Percentiles rank a stretch among this genome's conserved stretches.
These are phyloP conservation scores for Beris morrisii DNA, from an alignment of 2,888 invertebrate species.

Conservation along the genomic window DNA sequence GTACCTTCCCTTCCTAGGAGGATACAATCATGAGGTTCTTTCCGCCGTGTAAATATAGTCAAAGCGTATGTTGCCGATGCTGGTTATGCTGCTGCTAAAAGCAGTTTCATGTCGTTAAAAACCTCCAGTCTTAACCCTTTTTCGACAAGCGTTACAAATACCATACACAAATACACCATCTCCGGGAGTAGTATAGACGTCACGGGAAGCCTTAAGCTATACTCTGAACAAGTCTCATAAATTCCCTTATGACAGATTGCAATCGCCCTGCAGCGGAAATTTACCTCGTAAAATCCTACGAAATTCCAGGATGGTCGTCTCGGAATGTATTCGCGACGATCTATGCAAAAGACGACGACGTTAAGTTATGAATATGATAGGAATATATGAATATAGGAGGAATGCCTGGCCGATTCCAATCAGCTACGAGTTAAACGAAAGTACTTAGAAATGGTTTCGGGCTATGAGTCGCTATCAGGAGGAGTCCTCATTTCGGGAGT, in stretches of 20 bases:
- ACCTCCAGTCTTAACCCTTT: slow-evolving; percentile 22
- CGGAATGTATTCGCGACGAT: not conserved
- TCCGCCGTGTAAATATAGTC: slow-evolving; percentile 7
- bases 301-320: slow-evolving; percentile 34
- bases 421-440: too few species aligned
- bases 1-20: not conserved
- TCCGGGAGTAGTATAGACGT: slow-evolving; percentile 1
- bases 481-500: too few species aligned
- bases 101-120: slow-evolving; percentile 23
- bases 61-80: slow-evolving; percentile 9
- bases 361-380: too few species aligned
- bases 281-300: slow-evolving; percentile 44
- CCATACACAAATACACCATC: not conserved
- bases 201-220: slow-evolving; percentile 2
- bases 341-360: too few species aligned
- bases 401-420: too few species aligned
- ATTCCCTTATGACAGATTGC: slow-evolving; percentile 45
- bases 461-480: too few species aligned
- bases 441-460: too few species aligned
- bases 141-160: not conserved
- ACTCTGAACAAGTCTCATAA: slow-evolving; percentile 42
- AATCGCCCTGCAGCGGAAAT: slow-evolving; percentile 44
- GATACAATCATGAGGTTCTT: slow-evolving; percentile 14
- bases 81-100: slow-evolving; percentile 12
- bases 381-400: too few species aligned